These are phyloP conservation scores for Cygnus buccinator DNA, from an alignment of 2,113 vertebrate species.

Conservation along the genomic window DNA sequence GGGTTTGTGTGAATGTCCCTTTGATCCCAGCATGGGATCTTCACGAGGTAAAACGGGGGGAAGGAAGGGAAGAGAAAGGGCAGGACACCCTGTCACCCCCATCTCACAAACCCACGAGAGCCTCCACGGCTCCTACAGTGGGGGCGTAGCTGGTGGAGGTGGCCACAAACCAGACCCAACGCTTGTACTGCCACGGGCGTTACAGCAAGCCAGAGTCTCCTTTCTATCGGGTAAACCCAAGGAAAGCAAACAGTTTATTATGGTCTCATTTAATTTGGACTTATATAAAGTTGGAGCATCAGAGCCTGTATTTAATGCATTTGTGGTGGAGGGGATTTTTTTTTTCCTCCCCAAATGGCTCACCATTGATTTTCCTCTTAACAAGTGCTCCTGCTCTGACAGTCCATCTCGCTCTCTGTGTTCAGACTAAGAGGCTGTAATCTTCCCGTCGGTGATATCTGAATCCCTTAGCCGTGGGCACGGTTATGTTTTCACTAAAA, in stretches of 20 bases:
- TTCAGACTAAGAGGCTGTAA: conserved; percentile 14
- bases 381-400: conserved; percentile 25
- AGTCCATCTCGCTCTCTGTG: neutral
- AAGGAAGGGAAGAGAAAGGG: neutral
- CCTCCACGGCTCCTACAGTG: neutral
- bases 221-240: conserved; percentile 29
- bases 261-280: conserved; percentile 41
- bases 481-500: conserved; percentile 34
- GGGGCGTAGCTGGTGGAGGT: neutral
- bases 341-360: conserved; percentile 8
- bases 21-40: neutral
- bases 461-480: conserved; percentile 13
- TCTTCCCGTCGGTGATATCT: neutral
- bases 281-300: neutral
- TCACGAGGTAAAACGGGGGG: neutral
- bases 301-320: conserved; percentile 49
- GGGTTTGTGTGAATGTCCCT: neutral
- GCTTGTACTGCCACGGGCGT: neutral
- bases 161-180: neutral
- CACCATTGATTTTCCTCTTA: conserved; percentile 49
- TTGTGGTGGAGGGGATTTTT: conserved; percentile 8
- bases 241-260: conserved; percentile 63
- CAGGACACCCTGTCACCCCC: neutral
- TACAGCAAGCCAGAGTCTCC: neutral
- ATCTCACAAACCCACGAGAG: neutral